Conservation (phyloP, 2,797 vertebrate genomes). For the Xerus rutilus region DNA sequence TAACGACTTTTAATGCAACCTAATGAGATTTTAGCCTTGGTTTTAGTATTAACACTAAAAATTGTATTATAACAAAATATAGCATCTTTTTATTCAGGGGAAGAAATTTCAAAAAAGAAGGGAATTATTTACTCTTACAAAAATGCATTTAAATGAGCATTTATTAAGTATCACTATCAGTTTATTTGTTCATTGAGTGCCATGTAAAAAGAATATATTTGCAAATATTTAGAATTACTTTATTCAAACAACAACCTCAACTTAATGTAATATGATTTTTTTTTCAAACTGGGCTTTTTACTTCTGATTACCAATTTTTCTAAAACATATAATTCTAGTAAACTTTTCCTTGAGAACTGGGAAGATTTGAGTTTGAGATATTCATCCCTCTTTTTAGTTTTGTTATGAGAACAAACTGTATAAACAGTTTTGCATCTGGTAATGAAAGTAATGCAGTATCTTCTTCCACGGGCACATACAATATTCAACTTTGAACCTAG, state of each 20-base stretch:
- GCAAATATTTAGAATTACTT: neutral
- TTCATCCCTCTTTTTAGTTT: neutral
- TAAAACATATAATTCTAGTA: constrained; percentile 16
- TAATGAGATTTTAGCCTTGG: neutral
- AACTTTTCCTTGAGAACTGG: neutral
- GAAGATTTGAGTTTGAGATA: neutral
- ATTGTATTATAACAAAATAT: neutral
- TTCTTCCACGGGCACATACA: neutral
- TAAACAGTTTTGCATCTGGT: neutral
- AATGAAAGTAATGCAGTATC: neutral
- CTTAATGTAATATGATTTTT: neutral
- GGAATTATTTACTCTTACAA: neutral
- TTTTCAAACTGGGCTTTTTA: neutral
- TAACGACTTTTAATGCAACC: neutral
- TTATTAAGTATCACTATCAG: neutral
- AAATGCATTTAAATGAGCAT: neutral
- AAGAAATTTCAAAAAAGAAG: neutral
- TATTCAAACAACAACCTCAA: neutral
- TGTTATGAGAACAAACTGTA: neutral
- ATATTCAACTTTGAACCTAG: neutral
- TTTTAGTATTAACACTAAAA: neutral
- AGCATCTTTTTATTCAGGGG: neutral
- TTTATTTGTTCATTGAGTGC: neutral
- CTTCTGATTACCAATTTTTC: neutral
- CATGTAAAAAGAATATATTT: neutral